Evolutionary conservation across 2,888 invertebrate genomes (phyloP), one percentile per base, ranked within the genome.

Genomic region (Caenorhabditis sinica): DNA sequence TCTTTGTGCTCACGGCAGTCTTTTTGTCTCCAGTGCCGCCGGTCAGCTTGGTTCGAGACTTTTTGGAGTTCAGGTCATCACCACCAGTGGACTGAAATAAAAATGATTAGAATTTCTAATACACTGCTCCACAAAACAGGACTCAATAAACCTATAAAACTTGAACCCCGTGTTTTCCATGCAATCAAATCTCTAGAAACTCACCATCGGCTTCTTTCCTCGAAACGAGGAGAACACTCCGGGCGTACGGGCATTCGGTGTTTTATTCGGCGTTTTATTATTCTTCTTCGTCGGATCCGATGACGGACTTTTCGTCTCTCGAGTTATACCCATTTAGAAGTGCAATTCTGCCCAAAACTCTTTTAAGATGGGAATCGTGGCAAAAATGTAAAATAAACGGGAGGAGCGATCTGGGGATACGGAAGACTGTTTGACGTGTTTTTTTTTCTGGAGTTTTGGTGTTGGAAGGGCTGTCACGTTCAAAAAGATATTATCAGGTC

Each of bases 271-370:
- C 23, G 56, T 25, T 13, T 40, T 58, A 28, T 17, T 9, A 25
- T 56, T 75, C 51, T 43, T 60, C 20, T 49, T 77, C 43, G 20
- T 69, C 60, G 60, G 36, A 17, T 77, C 61, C 2, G 53, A 20
- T 33, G 28, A 13, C 3, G 23, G 33, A 20, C 20, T 15, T 8
- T 30, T 56, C 45, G 77, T 71, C 61, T 69, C 69, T 61, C 69
- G 60, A 40, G 58, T 56, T 69, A 63, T 69, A 69, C 69, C 77
- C 69, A 69, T 77, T 77, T 77, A 69, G 80, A 72, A 80, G 80
- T 72, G 80, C 80, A 80, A 72, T 66, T 58, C 56, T 43, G 58
- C 72, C 72, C 79, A 65, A 80, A 69, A 56, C 65, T 65, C 15
- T 63, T 36, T n/a, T 17, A 4, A 51, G 51, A 51, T 51, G 51